phyloP scores from a whole-genome alignment of 1,140 invertebrate genomes.

The Solenopsis fugax region DNA sequence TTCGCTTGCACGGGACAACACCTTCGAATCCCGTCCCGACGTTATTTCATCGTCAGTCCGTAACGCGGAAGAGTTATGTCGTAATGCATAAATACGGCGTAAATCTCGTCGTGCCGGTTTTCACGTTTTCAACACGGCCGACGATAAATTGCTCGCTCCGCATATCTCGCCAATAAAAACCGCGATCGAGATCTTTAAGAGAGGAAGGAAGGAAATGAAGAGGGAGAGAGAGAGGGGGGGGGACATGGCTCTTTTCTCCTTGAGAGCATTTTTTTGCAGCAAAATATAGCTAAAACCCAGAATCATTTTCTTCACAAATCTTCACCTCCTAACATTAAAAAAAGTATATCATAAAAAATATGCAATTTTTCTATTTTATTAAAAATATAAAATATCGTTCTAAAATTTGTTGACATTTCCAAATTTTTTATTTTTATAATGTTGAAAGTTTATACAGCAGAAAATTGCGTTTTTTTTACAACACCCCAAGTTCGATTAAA shows the following conservation, averaged over 20 bases:
- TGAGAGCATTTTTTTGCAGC: not conserved
- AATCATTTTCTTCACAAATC: not conserved
- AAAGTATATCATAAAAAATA: not conserved
- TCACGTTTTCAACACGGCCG: conserved; percentile 34
- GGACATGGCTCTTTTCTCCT: not conserved
- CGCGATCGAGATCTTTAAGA: not conserved
- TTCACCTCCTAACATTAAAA: no score
- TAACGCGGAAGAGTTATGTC: conserved; percentile 56
- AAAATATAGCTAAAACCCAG: not conserved
- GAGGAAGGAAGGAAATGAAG: not conserved
- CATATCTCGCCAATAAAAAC: conserved; percentile 35
- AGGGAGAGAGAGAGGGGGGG: not conserved
- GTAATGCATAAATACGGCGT: conserved; percentile 55
- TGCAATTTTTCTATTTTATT: not conserved
- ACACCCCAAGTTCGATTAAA: not conserved
- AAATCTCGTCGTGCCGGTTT: conserved; percentile 48
- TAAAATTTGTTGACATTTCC: not conserved
- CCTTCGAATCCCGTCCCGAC: conserved; percentile 4
- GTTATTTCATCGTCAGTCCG: conserved; percentile 54
- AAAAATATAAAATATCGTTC: not conserved
- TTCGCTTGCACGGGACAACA: not conserved
- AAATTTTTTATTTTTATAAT: not conserved
- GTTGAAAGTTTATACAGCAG: not conserved
- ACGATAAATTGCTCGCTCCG: conserved; percentile 37
- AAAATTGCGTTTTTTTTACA: not conserved